Conservation (phyloP, 2,797 vertebrate species). For the Phoeniculus purpureus region DNA sequence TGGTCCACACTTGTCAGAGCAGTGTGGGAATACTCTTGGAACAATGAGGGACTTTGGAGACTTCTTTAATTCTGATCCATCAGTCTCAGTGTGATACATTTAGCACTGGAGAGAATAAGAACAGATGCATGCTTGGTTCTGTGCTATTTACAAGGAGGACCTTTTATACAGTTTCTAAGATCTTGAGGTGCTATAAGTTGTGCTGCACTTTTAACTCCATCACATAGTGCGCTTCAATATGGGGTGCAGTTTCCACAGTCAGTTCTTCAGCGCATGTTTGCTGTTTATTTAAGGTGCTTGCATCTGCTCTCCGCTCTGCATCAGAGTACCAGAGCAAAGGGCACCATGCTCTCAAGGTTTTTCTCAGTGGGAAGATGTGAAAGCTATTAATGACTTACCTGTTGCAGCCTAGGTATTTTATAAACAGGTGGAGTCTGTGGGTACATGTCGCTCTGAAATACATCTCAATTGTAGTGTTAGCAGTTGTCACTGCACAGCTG, state of each 20-base stretch:
- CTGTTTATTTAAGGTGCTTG: fast-evolving
- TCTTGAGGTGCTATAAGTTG: neutral
- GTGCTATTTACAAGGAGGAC: neutral
- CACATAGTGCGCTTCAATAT: fast-evolving
- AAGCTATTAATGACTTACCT: neutral
- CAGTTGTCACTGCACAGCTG: neutral
- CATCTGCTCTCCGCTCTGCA: neutral
- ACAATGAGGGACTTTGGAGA: neutral
- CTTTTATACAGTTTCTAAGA: slow-evolving; percentile 15
- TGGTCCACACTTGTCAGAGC: neutral
- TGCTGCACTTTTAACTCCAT: neutral
- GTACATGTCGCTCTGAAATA: neutral
- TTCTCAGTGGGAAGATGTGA: neutral
- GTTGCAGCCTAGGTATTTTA: neutral
- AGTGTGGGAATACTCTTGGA: neutral
- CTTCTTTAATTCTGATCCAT: neutral
- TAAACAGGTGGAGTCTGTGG: neutral
- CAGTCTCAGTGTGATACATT: neutral
- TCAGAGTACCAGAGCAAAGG: neutral
- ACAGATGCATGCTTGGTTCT: slow-evolving; percentile 27
- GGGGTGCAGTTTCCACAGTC: neutral
- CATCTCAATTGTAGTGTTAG: neutral
- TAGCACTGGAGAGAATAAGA: neutral
- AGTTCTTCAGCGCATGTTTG: neutral
- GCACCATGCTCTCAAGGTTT: neutral